Evolutionary conservation across 2,113 vertebrate genomes (phyloP).

Genomic region (Regulus satrapa): DNA sequence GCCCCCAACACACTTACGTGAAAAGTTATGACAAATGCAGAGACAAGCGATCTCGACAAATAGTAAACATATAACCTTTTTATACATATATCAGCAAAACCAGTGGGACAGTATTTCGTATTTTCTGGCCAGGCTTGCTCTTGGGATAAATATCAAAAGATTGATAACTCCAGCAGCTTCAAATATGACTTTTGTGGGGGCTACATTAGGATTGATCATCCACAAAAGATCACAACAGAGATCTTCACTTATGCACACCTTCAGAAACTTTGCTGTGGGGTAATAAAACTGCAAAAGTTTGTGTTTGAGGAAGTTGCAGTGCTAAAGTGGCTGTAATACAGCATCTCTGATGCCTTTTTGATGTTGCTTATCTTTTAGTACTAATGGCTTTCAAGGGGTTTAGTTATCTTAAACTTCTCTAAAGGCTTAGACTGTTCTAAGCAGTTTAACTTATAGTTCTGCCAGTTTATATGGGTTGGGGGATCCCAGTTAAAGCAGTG

Average conservation of each 20-base stretch:
- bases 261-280: background rate
- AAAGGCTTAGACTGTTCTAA: background rate
- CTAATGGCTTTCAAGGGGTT: background rate
- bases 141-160: background rate
- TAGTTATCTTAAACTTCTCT: slow-evolving; percentile 13
- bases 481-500: background rate
- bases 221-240: background rate
- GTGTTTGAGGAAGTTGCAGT: background rate
- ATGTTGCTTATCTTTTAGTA: background rate
- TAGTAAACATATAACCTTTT: background rate
- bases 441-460: background rate
- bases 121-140: background rate
- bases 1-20: background rate
- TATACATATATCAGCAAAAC: background rate
- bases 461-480: background rate
- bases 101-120: background rate
- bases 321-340: background rate
- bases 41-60: background rate
- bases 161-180: background rate
- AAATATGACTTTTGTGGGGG: background rate
- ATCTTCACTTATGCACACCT: background rate
- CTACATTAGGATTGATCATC: background rate
- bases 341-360: background rate
- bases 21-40: background rate
- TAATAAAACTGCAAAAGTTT: background rate